A percentile compares a stretch with the other conserved stretches of the same genome.
phyloP scores from a whole-genome alignment of 2,888 invertebrate genomes.

The Drosophila kuntzei region DNA sequence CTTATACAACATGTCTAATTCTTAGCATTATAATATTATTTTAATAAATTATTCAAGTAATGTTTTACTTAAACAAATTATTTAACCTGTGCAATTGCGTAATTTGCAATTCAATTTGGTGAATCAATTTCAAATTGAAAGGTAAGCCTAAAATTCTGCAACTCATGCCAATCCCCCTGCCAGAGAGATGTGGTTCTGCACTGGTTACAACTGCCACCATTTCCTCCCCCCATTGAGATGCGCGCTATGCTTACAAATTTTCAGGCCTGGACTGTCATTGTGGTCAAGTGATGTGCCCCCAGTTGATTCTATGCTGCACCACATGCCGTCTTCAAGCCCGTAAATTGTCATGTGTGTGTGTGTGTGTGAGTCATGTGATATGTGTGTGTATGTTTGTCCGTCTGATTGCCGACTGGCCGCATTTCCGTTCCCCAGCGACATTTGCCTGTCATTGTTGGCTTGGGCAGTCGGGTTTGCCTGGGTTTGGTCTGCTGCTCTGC shows the following conservation, averaged over 20 bases:
- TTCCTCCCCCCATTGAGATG: neutral
- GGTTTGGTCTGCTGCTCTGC: slow-evolving; percentile 32
- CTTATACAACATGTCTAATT: neutral
- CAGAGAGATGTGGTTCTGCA: slow-evolving; percentile 19
- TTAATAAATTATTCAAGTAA: neutral
- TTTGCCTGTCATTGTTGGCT: slow-evolving; percentile 64
- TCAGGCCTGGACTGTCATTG: slow-evolving; percentile 48
- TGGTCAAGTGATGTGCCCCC: slow-evolving; percentile 44
- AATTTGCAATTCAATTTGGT: slow-evolving; percentile 34
- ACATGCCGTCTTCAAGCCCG: slow-evolving; percentile 46
- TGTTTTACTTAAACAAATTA: neutral
- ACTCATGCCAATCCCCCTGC: neutral
- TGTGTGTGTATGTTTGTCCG: slow-evolving; percentile 14
- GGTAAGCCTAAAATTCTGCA: slow-evolving; percentile 7
- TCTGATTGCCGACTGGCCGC: slow-evolving; percentile 35
- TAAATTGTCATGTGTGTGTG: slow-evolving; percentile 43
- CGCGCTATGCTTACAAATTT: slow-evolving; percentile 45
- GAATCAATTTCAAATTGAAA: slow-evolving; percentile 35
- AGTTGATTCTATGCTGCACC: slow-evolving; percentile 32
- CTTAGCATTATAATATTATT: neutral
- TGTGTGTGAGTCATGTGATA: slow-evolving; percentile 20
- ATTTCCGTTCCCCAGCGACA: slow-evolving; percentile 58
- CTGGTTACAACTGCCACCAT: slow-evolving; percentile 24
- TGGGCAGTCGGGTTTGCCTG: slow-evolving; percentile 23
- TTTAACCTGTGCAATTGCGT: slow-evolving; percentile 6